phyloP scores from a whole-genome alignment of 2,113 vertebrate genomes.

The Brachionichthys hirsutus region DNA sequence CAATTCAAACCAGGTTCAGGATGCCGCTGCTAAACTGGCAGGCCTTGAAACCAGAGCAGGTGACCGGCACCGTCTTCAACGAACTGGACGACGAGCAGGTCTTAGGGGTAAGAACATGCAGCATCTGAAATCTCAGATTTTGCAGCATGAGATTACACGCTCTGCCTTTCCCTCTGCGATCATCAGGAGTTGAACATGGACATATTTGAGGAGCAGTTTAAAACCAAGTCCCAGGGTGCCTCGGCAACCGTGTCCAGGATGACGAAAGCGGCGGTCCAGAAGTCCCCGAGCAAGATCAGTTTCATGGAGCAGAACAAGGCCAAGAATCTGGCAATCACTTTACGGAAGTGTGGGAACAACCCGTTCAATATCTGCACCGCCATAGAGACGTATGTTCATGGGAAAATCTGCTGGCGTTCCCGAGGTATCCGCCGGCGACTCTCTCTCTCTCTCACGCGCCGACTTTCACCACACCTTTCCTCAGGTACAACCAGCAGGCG shows the following conservation, averaged over 20 bases:
- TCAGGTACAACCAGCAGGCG: slow-evolving; percentile 87
- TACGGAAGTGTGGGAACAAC: slow-evolving; percentile 87
- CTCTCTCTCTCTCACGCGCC: background rate
- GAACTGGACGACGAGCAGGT: slow-evolving; percentile 90
- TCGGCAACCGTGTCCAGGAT: slow-evolving; percentile 72
- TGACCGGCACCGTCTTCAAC: slow-evolving; percentile 86
- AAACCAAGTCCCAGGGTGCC: slow-evolving; percentile 89
- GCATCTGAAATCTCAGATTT: background rate
- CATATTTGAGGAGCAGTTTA: slow-evolving; percentile 92
- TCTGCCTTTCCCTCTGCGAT: background rate
- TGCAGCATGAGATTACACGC: background rate
- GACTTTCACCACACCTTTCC: background rate
- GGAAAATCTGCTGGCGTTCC: background rate
- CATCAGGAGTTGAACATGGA: slow-evolving; percentile 93
- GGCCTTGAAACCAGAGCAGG: slow-evolving; percentile 86
- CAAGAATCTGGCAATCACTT: slow-evolving; percentile 95
- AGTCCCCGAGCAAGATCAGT: slow-evolving; percentile 83
- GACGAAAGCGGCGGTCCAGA: slow-evolving; percentile 81
- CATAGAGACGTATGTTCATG: slow-evolving; percentile 85
- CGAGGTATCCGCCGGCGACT: fast-evolving
- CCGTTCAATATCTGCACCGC: slow-evolving; percentile 85
- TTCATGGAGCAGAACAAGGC: slow-evolving; percentile 91
- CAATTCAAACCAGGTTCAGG: slow-evolving; percentile 88
- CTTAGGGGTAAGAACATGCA: slow-evolving; percentile 78
- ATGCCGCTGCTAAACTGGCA: slow-evolving; percentile 94